Evolutionary conservation across 2,888 invertebrate genomes (phyloP), one percentile per base, ranked within the genome.

Genomic region (Eucera pruinosa): DNA sequence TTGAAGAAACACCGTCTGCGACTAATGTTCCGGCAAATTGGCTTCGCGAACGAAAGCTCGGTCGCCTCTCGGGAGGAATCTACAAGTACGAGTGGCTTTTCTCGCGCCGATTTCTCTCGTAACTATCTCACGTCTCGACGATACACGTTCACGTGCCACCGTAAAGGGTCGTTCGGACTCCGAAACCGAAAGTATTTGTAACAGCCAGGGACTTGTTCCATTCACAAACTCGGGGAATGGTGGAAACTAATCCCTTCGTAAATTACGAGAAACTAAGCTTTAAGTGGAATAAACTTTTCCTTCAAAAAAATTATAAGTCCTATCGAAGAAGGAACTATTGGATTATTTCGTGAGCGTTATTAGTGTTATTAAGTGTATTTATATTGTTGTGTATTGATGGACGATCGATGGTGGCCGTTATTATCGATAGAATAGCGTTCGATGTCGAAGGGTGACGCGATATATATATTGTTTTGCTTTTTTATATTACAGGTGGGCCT

Each of bases 21-120:
- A 86, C 90, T 91, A 91, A 91, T 91, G 91, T 90, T 90, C 90
- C 90, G 90, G 88, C 86, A 91, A 91, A 91, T 91, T 91, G 91
- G 89, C 88, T 87, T 87, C 85, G 86, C 88, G 88, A 88, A 88
- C 88, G 89, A 86, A 86, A 87, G 88, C 85, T 74, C 80, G 66
- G 84, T 79, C 75, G 86, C 81, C 90, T 89, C 90, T 77, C 82
- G 88, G 87, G 90, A 91, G 86, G 82, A 87, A 90, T 90, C 87
- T 82, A 76, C 84, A 75, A 85, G 78, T 82, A 78, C 82, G 71
- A 82, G 76, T 78, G 80, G 75, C 64, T 81, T 75, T 70, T 70
- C 61, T 85, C 80, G 73, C 74, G 68, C 74, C 83, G 84, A 85
- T 84, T 84, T 85, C 84, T 87, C 81, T 74, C 85, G 87, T 88